These are phyloP conservation scores for Dinocampus coccinellae DNA, from an alignment of 2,888 invertebrate species.

Conservation along the genomic window DNA sequence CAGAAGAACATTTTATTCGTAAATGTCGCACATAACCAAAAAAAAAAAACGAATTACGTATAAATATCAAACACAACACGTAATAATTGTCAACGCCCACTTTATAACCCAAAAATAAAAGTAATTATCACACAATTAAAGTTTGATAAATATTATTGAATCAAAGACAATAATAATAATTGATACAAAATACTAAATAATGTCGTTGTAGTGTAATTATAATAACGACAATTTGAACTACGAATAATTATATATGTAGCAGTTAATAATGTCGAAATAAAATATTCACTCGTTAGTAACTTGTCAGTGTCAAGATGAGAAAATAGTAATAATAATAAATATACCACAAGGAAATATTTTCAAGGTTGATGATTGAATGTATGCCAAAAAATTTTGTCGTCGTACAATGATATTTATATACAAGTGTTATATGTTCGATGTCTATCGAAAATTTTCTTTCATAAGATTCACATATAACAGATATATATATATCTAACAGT, in stretches of 20 bases:
- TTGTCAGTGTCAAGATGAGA: no score
- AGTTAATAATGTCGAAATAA: not conserved
- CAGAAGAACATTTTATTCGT: not conserved
- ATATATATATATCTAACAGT: no score
- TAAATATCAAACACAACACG: not conserved
- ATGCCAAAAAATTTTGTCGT: constrained; percentile 9
- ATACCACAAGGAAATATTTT: constrained; percentile 2
- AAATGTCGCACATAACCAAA: not conserved
- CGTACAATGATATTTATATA: constrained; percentile 9
- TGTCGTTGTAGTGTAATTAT: no score
- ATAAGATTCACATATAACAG: no score
- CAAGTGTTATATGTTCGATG: not conserved
- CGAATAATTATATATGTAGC: no score
- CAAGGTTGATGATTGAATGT: constrained; percentile 2
- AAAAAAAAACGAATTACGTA: not conserved
- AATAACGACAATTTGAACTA: no score
- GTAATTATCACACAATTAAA: not conserved
- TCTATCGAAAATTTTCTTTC: not conserved
- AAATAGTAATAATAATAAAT: not conserved
- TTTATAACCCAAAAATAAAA: not conserved
- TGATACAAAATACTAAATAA: not conserved
- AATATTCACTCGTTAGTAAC: no score
- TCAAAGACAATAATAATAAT: not conserved
- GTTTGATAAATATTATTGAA: no score
- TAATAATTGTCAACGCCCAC: not conserved